Evolutionary conservation across 2,797 vertebrate species (phyloP), one percentile per base, ranked within the genome.

Genomic region (Artibeus lituratus): DNA sequence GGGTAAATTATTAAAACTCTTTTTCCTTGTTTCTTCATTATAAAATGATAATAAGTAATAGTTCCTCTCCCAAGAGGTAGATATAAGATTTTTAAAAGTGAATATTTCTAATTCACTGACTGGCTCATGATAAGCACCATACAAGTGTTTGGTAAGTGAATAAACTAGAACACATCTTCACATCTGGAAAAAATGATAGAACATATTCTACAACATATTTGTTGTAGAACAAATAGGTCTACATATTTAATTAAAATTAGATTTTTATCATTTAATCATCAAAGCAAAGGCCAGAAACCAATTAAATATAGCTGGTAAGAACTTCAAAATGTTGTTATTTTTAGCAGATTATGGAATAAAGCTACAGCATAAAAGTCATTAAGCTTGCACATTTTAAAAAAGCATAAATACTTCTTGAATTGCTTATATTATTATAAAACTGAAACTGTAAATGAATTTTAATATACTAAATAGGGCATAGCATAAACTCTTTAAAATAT

Each of bases 401-500:
- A 90, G 11, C 35, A 72, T 42, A 32, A 32, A 70, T 82, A 53
- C 70, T 93, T 78, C 74, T 91, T 94, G 88, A 83, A 86, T 94
- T 97, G 51, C 80, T 96, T 97, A 94, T 80, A 78, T 72, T 96
- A 88, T 88, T 87, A 83, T 86, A 53, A 95, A 96, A 96, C 78
- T 62, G 55, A 92, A 97, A 94, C 70, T 95, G 10, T 95, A 89
- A 97, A 87, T 87, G 84, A 92, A 32, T 96, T 94, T 92, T 92
- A 59, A 90, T 87, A 74, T 74, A 85, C 21, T 87, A 92, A 93
- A 96, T 88, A 86, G 91, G 89, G 44, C 44, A 89, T 67, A 87
- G 72, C 81, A 96, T 80, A 91, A 96, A 94, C 55, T 76, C 80
- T 90, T 96, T 83, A 42, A 74, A 88, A 95, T 88, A 86, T n/a